Percentiles rank a stretch among this genome's conserved stretches.
Evolutionary conservation across 64 coral and sea anemone genomes (phyloP).

Genomic region (Exaiptasia diaphana): DNA sequence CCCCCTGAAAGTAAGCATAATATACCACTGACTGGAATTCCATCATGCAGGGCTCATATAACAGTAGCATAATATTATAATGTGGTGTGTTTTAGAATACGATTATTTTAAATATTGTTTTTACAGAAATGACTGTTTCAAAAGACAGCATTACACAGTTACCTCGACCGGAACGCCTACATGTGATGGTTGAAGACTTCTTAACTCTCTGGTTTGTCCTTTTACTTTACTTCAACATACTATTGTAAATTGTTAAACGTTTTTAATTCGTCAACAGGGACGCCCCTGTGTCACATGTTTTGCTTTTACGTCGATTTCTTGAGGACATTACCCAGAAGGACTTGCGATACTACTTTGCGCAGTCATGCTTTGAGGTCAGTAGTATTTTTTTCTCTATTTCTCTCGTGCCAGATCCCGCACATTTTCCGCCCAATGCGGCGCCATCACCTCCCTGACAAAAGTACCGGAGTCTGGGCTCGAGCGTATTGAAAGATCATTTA

Average conservation of each 20-base stretch:
- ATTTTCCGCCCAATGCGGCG: neutral
- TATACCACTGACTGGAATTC: neutral
- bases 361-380: conserved; percentile 73
- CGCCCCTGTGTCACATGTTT: conserved; percentile 23
- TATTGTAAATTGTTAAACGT: neutral
- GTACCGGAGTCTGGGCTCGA: no score
- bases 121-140: conserved; percentile 18
- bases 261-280: conserved; percentile 27
- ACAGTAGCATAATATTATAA: neutral
- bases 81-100: neutral
- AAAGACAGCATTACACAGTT: neutral
- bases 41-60: neutral
- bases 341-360: conserved; percentile 47
- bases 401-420: neutral
- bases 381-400: neutral
- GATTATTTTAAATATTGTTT: neutral
- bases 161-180: conserved; percentile 47
- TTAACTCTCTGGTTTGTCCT: conserved; percentile 33
- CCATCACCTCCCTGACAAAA: neutral
- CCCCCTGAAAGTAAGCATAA: conserved; percentile 54
- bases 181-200: conserved; percentile 67
- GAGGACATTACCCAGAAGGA: conserved; percentile 47
- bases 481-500: neutral
- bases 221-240: neutral
- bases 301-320: conserved; percentile 45